Percentiles rank a stretch among this genome's conserved stretches.
These are phyloP conservation scores for Rhipidura dahli DNA, from an alignment of 2,113 vertebrate genomes.

Conservation along the genomic window DNA sequence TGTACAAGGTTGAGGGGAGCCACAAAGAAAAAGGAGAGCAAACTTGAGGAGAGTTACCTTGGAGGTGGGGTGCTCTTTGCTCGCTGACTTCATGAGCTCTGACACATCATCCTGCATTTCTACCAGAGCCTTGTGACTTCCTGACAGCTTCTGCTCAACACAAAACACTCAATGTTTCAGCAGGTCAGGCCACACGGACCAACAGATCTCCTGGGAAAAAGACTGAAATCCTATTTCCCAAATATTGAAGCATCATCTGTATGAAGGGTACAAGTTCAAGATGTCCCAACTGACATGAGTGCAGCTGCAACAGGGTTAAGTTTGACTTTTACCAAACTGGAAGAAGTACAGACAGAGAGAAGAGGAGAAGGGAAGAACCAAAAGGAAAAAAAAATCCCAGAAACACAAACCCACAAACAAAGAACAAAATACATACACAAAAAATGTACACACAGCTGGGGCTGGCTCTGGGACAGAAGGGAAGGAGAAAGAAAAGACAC, in stretches of 20 bases:
- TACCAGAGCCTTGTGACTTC: slow-evolving; percentile 94
- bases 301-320: background rate
- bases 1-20: background rate
- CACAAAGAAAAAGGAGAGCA: background rate
- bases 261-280: background rate
- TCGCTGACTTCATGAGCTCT: slow-evolving; percentile 84
- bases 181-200: background rate
- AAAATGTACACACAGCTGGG: background rate
- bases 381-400: background rate
- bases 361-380: background rate
- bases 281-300: background rate
- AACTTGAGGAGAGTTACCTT: slow-evolving; percentile 74
- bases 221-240: background rate
- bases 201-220: background rate
- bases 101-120: slow-evolving; percentile 93
- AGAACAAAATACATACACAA: background rate
- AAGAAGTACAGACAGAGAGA: background rate
- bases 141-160: slow-evolving; percentile 88
- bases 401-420: background rate
- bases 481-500: background rate
- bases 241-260: background rate
- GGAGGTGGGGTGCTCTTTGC: slow-evolving; percentile 81
- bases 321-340: background rate
- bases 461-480: background rate
- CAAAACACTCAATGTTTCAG: background rate